These are phyloP conservation scores for Harmothoe impar DNA, from an alignment of 2,888 invertebrate genomes.

Conservation along the genomic window DNA sequence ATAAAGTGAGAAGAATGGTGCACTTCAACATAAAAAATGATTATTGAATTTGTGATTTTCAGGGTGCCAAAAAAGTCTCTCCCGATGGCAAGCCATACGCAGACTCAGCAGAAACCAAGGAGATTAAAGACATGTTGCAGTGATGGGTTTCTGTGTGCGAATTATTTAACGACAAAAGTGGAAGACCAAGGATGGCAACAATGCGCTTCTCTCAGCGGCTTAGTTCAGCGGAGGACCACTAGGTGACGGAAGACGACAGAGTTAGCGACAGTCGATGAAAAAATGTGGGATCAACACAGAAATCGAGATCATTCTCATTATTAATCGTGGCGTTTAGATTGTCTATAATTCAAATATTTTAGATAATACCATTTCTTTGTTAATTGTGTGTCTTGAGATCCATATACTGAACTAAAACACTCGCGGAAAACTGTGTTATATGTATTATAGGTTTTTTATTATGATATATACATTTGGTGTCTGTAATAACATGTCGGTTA, in stretches of 20 bases:
- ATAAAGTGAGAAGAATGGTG: too few species aligned
- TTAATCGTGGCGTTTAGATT: slow-evolving; percentile 7
- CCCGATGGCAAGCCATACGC: slow-evolving; percentile 30
- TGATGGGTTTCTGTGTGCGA: background rate
- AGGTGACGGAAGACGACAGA: too few species aligned
- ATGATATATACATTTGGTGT: background rate
- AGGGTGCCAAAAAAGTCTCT: slow-evolving; percentile 45
- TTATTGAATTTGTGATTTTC: background rate
- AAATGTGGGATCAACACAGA: slow-evolving; percentile 4
- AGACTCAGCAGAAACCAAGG: slow-evolving; percentile 43
- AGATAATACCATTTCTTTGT: slow-evolving; percentile 19
- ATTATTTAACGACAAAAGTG: background rate
- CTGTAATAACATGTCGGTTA: background rate
- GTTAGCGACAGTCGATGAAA: background rate
- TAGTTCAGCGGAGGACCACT: too few species aligned
- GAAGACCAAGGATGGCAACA: background rate
- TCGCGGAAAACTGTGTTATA: background rate
- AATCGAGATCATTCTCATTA: background rate
- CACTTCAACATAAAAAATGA: too few species aligned
- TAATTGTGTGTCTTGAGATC: slow-evolving; percentile 1
- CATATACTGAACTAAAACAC: background rate
- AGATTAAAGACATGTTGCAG: slow-evolving; percentile 38
- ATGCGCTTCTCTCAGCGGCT: too few species aligned
- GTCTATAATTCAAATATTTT: background rate
- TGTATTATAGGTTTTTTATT: background rate